Conservation (phyloP, 2,797 vertebrate genomes). For the Vireo griseus region DNA sequence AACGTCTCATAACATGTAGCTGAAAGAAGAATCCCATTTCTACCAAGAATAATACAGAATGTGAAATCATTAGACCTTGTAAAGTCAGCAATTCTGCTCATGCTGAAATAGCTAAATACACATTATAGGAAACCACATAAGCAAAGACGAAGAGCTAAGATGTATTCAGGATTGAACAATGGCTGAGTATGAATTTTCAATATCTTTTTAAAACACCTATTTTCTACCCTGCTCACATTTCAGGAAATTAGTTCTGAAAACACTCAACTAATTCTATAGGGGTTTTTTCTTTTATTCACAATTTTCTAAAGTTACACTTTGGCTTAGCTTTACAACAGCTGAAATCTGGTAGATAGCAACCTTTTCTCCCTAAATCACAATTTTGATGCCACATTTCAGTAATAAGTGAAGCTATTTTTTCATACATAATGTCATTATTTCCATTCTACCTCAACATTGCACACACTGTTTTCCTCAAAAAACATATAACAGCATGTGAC, state of each 20-base stretch:
- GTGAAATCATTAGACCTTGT: background rate
- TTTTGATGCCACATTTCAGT: background rate
- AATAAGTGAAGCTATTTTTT: background rate
- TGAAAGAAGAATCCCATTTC: background rate
- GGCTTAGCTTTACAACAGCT: background rate
- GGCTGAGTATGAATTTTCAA: background rate
- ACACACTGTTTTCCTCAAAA: background rate
- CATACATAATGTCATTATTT: background rate
- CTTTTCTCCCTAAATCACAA: background rate
- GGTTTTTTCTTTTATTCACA: accelerated
- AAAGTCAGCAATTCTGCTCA: background rate
- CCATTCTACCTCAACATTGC: background rate
- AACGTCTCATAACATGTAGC: background rate
- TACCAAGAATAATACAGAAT: background rate
- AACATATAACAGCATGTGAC: background rate
- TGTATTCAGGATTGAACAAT: background rate
- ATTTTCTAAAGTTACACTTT: background rate
- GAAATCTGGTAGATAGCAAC: background rate
- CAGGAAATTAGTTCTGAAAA: background rate
- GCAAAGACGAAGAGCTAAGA: background rate
- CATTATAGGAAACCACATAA: background rate
- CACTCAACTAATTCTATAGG: background rate
- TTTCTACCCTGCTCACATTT: background rate
- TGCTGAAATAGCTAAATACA: background rate
- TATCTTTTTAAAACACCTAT: background rate